phyloP scores from a whole-genome alignment of 2,113 vertebrate genomes.

The Microcebus ravelobensis region DNA sequence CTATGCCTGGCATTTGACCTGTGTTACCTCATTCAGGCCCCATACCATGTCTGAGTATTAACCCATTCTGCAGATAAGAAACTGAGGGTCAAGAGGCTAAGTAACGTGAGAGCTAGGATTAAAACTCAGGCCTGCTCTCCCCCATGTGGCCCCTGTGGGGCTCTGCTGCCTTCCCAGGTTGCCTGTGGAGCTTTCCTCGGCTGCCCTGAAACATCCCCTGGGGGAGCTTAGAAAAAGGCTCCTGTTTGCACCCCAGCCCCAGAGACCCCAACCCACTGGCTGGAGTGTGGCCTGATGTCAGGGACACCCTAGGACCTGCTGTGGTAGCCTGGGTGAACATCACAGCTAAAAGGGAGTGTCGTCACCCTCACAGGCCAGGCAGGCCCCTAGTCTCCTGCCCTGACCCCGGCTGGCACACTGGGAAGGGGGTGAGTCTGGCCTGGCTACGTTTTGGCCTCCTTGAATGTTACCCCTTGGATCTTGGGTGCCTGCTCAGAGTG shows the following conservation, averaged over 20 bases:
- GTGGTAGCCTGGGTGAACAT: neutral
- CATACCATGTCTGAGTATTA: accelerated
- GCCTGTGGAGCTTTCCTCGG: neutral
- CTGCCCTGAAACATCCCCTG: neutral
- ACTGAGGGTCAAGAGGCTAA: neutral
- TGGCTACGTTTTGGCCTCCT: neutral
- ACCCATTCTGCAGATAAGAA: neutral
- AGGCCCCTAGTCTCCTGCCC: neutral
- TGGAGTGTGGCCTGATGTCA: neutral
- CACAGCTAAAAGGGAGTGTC: neutral
- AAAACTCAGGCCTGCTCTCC: neutral
- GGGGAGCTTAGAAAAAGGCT: neutral
- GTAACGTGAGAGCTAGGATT: neutral
- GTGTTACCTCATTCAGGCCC: neutral
- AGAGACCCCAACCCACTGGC: neutral
- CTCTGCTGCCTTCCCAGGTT: neutral
- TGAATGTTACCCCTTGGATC: neutral
- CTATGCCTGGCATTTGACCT: accelerated
- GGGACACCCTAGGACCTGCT: neutral
- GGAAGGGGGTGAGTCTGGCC: neutral
- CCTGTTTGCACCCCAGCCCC: neutral
- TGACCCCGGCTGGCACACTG: no score
- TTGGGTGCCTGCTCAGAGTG: neutral
- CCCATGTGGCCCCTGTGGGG: accelerated
- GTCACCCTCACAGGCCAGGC: neutral